These are phyloP conservation scores for Semicossyphus pulcher DNA, from an alignment of 2,113 vertebrate species.

Conservation along the genomic window DNA sequence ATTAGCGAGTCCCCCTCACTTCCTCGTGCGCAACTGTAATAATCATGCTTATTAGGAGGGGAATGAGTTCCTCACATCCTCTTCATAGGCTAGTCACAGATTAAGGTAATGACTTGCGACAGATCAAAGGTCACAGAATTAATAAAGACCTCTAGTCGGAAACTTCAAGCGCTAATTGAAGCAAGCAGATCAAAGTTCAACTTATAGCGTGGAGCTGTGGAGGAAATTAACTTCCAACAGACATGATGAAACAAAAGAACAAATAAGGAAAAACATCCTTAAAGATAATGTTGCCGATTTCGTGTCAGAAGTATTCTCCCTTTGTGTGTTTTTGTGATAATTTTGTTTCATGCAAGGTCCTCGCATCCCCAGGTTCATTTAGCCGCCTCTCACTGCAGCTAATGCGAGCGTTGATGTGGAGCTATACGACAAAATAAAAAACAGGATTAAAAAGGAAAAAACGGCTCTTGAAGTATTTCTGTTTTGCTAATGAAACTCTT, in stretches of 20 bases:
- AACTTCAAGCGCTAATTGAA: constrained; percentile 69
- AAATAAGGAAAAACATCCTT: constrained; percentile 18
- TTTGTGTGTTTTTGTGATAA: constrained; percentile 35
- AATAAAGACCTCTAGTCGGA: constrained; percentile 41
- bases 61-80: constrained; percentile 62
- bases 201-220: constrained; percentile 28
- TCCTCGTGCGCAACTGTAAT: constrained; percentile 62
- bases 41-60: constrained; percentile 66
- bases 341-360: constrained; percentile 35
- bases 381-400: constrained; percentile 18
- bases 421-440: constrained; percentile 19
- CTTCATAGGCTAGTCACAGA: constrained; percentile 49
- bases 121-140: constrained; percentile 72
- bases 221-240: constrained; percentile 42
- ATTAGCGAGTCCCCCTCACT: constrained; percentile 59
- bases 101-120: constrained; percentile 69
- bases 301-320: constrained; percentile 3
- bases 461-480: constrained; percentile 29
- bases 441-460: constrained; percentile 43
- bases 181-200: constrained; percentile 55
- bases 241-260: constrained; percentile 11
- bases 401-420: constrained; percentile 33
- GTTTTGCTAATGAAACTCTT: constrained; percentile 46
- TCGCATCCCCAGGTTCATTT: constrained; percentile 48
- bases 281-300: constrained; percentile 29